Percentiles rank a stretch among this genome's conserved stretches.
These are phyloP conservation scores for Triplophysa bombifrons DNA, from an alignment of 2,797 vertebrate genomes.

Conservation along the genomic window DNA sequence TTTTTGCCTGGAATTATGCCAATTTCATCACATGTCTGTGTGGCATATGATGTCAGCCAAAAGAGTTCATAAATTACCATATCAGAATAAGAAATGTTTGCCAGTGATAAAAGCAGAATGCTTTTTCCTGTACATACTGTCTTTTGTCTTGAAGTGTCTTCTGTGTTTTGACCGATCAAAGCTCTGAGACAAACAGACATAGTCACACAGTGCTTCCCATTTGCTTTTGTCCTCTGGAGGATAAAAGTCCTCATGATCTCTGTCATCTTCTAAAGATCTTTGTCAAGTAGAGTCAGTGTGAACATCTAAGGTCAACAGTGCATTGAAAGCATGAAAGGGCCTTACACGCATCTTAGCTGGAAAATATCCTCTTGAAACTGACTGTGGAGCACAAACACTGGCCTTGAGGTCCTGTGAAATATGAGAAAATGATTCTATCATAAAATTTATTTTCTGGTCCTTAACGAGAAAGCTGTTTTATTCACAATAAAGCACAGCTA, in stretches of 20 bases:
- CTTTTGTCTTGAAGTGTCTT: slow-evolving; percentile 24
- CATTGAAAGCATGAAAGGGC: slow-evolving; percentile 28
- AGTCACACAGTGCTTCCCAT: slow-evolving; percentile 40
- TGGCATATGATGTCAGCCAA: slow-evolving; percentile 41
- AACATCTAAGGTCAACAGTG: slow-evolving; percentile 58
- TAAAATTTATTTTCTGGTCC: not conserved
- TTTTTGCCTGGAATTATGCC: not conserved
- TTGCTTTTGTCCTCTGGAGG: slow-evolving; percentile 55
- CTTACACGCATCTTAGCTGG: not conserved
- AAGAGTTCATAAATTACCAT: no score
- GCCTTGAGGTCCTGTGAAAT: not conserved
- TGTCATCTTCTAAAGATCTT: slow-evolving; percentile 69
- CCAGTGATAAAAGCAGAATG: slow-evolving; percentile 10
- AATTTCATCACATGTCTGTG: not conserved
- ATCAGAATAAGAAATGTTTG: not conserved
- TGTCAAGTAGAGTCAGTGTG: slow-evolving; percentile 60
- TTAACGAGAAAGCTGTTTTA: not conserved
- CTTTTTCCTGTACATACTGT: slow-evolving; percentile 31
- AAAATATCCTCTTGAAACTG: slow-evolving; percentile 8
- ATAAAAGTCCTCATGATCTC: slow-evolving; percentile 62
- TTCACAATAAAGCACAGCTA: not conserved
- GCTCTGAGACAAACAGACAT: slow-evolving; percentile 44
- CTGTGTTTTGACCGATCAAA: slow-evolving; percentile 49
- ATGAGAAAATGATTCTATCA: not conserved
- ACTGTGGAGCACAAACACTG: not conserved